These are phyloP conservation scores for Zoroaster sp. DNA, from an alignment of 53 echinoderm and acorn worm species.

Conservation along the genomic window DNA sequence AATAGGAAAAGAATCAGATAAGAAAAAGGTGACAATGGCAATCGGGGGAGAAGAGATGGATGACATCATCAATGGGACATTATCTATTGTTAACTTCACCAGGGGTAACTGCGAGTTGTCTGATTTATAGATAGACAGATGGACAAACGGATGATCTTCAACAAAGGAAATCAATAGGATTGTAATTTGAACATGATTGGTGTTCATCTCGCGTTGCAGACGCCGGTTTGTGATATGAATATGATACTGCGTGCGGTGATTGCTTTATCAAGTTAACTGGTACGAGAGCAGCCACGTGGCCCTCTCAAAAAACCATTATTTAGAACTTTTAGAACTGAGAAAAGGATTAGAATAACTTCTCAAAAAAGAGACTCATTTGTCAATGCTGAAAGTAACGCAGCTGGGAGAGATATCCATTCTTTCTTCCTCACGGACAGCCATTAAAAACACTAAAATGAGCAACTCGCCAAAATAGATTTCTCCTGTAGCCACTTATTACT, in stretches of 20 bases:
- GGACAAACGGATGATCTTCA: background rate
- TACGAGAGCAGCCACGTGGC: background rate
- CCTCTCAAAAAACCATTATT: background rate
- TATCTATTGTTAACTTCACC: background rate
- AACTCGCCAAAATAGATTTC: background rate
- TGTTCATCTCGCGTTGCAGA: background rate
- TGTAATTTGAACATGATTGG: background rate
- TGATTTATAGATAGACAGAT: background rate
- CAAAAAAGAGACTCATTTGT: background rate
- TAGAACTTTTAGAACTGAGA: background rate
- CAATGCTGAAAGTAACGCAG: background rate
- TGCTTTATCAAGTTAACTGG: background rate
- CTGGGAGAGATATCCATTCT: background rate
- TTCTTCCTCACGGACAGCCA: background rate
- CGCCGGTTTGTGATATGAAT: background rate
- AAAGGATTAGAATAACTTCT: background rate
- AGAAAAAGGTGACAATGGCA: too few relatives aligned
- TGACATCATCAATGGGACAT: background rate
- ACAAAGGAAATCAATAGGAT: background rate
- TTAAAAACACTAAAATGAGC: background rate
- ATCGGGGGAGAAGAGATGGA: background rate
- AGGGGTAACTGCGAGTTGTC: background rate
- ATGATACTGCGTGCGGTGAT: background rate
- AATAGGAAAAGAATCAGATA: background rate
- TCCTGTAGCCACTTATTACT: background rate